Evolutionary conservation across 2,888 invertebrate genomes (phyloP), one percentile per base, ranked within the genome.

Genomic region (Lucinisca nassula): DNA sequence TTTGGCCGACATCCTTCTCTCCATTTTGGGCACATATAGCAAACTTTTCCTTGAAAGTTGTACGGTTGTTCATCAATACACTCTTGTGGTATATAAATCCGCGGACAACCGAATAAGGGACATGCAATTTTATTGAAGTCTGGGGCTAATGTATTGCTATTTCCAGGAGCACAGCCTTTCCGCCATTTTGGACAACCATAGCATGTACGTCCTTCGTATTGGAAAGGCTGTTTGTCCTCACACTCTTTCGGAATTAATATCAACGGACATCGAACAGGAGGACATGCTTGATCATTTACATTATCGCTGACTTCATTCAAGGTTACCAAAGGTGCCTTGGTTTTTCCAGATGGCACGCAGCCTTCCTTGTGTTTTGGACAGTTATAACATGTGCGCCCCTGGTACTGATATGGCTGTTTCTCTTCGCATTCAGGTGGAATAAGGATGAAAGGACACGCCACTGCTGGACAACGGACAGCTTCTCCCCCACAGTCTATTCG

Each of bases 121-220:
- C 89, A 89, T 6, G 82, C 72, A 55, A 83, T 73, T 73, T 82
- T 72, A 27, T 79, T 77, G 1, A 55, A 10, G 30, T 24, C 27
- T 14, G 58, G 49, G 27, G 10, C n/a, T 35, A 40, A 32, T 17
- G 74, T 49, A 32, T 73, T 24, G n/a, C 55, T n/a, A 30, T 37
- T 40, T 14, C 1, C 14, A 1, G 74, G 35, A n/a, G 32, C 24
- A 67, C 89, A 89, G n/a, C 84, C 82, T 30, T 77, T 40, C 49
- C 82, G 75, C 84, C 86, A 86, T 74, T 61, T 86, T 45, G 89
- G 87, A 74, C 89, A 89, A n/a, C 79, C 58, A 37, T 85, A 86
- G 67, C 89, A 89, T 17, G 83, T 87, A 14, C 40, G 72, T 30
- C 89, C 89, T 30, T 82, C 49, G 27, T 73, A 89, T 0, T 83